Evolutionary conservation across 2,888 invertebrate species (phyloP), one percentile per base, ranked within the genome.

Genomic region (Ferrisia virgata): DNA sequence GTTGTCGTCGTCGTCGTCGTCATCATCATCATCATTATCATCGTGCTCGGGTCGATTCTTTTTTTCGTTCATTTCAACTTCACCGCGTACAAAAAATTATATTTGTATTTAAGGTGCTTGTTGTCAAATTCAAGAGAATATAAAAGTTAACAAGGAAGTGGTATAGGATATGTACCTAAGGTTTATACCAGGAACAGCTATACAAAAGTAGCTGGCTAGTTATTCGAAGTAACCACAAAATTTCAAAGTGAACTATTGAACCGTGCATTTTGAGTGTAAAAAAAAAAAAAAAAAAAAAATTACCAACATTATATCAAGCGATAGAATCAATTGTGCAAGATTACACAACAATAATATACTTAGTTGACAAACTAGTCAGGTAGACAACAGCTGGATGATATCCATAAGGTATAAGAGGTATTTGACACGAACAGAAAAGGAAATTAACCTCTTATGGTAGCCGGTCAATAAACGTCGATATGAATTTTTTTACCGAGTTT

Each of bases 401-500:
- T 28, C 28, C 18, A 47, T 80, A n/a, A n/a, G n/a, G n/a, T n/a
- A n/a, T n/a, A n/a, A 79, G 79, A 36, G 79, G 79, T 79, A 79
- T 36, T 79, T 40, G 79, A 58, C 81, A 58, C 25, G n/a, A 28
- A 36, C 81, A 18, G 81, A 81, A 64, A 31, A 53, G 81, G 58
- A 81, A 53, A 81, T 81, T 33, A 36, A 81, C 81, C 53, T 69
- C 69, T 69, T 64, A 47, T 47, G 47, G 53, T 53, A 53, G n/a
- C 47, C 53, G 53, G 47, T 53, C 53, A 53, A 53, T 53, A 53
- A 53, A 53, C 53, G 53, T 53, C 9, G 6, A n/a, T 53, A 53
- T 53, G 53, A 53, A 53, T 18, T 53, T 53, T 36, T 53, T 53
- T 53, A 53, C 53, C n/a, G 53, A 53, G 53, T 53, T 53, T 53